Percentiles rank a stretch among this genome's conserved stretches.
phyloP scores from a whole-genome alignment of 2,888 invertebrate species.

The Portevinia maculata region DNA sequence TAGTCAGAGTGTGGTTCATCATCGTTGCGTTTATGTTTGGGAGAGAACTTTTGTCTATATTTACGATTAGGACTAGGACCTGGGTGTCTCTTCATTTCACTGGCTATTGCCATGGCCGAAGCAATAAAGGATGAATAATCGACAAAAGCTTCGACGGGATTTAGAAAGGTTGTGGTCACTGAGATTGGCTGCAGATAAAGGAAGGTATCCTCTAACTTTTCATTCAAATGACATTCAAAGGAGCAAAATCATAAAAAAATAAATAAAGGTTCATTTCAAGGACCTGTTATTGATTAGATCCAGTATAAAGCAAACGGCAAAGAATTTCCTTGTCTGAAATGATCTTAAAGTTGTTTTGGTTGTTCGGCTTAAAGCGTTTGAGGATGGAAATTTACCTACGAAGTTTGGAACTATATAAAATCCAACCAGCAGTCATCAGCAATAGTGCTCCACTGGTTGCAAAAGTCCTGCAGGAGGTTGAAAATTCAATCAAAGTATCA shows the following conservation, averaged over 20 bases:
- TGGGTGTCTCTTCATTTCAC: conserved; percentile 51
- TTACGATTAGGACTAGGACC: background rate
- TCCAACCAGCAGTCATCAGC: too few species aligned
- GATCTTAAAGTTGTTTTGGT: conserved; percentile 9
- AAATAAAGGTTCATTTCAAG: conserved; percentile 7
- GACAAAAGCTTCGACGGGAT: conserved; percentile 41
- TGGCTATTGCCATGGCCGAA: conserved; percentile 43
- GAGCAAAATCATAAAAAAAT: background rate
- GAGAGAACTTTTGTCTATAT: conserved; percentile 31
- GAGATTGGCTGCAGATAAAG: conserved; percentile 51
- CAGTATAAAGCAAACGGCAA: background rate
- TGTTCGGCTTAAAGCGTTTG: background rate
- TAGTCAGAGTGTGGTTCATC: conserved; percentile 33
- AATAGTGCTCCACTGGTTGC: too few species aligned
- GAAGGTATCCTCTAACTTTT: conserved; percentile 36
- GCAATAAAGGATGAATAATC: conserved; percentile 63
- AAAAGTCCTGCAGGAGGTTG: too few species aligned
- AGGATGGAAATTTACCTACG: background rate
- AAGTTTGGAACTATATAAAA: too few species aligned
- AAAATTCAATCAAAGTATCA: too few species aligned
- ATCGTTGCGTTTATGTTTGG: conserved; percentile 32
- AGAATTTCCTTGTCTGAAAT: background rate
- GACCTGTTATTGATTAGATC: conserved; percentile 34
- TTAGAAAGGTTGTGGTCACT: conserved; percentile 29
- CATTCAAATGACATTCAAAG: conserved; percentile 55